Base-by-base conservation (phyloP, 1,140 invertebrate genomes). In the Teleopsis dalmanni region DNA sequence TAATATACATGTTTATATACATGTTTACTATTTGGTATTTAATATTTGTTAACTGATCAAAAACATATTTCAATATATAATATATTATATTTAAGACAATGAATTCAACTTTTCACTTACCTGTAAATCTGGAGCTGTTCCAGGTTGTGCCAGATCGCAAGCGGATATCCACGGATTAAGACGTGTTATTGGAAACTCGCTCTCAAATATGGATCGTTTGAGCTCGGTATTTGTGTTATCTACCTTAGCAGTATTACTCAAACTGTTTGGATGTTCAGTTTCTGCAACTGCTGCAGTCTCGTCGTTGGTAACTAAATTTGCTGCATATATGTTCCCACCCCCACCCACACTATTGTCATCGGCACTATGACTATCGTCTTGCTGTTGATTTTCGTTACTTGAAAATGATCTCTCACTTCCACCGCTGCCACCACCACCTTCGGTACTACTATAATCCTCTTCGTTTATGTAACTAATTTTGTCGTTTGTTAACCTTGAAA, bases 131-230 rank as follows among this genome's bases (percentile, higher is more conserved):
- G 67, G 67, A 59, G 73, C 72, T 55, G 71, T 72, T 54, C 72
- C 72, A 62, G 78, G 77, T 60, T 78, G 79, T 67, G 78, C 78
- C 75, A 84, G 77, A 74, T 84, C 82, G 78, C 82, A 84, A 71
- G 82, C 81, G 76, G 82, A 84, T 73, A 84, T 74, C 83, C 82
- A 85, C 71, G 83, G 82, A 76, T 83, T 84, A 68, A 78, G 72
- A 66, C 73, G 75, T 60, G 76, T 74, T 64, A 77, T 59, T 51
- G 73, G 65, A 16, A 35, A 50, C 41, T 50, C 33, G 16, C 48
- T 50, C 23, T 44, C 42, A 26, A 50, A 50, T 50, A 50, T 50
- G 18, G 41, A 44, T 34, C 38, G 35, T 37, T 50, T 36, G 26
- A 10, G 36, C 35, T 44, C 31, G 29, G 31, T 33, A 23, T 22